Evolutionary conservation across 2,113 vertebrate species (phyloP), one percentile per base, ranked within the genome.

Genomic region (Oplegnathus fasciatus): DNA sequence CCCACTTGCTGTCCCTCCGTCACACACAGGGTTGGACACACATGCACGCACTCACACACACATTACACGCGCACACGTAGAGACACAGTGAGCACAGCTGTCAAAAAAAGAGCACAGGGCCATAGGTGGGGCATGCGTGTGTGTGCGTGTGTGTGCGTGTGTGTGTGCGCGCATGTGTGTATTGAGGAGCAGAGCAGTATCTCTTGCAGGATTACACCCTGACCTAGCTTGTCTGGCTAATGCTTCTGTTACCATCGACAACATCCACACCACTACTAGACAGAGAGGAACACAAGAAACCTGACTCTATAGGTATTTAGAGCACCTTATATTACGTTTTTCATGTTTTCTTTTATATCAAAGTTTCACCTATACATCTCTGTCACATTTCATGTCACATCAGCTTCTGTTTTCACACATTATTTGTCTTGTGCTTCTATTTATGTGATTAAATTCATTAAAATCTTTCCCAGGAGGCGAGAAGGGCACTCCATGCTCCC

Each of bases 141-240:
- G 69, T 50, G 37, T 40, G 50, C 40, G 61, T 60, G 68, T 28
- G 67, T 37, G 57, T 18, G 75, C 14, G 40, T 42, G 57, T 37
- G 83, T 37, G 69, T 14, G 50, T 79, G 62, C 73, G 79, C 74
- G 77, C 46, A 58, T 50, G 57, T 62, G 69, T 76, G 42, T 64
- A 40, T 60, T 65, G 24, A 66, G 68, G 46, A 84, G 30, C 60
- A 61, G 78, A 77, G 78, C 81, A 60, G 58, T 84, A 76, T 83
- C 69, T 73, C 48, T 70, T 78, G 60, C 66, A 78, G 77, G 76
- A 83, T 83, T 80, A 78, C 82, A 83, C 69, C 9, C 77, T 82
- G 80, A 83, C 84, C 71, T 15, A 73, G 57, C 80, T 81, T 75
- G 84, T 89, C 82, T 83, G 46, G 69, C 76, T 79, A 88, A 88